phyloP scores from a whole-genome alignment of 2,888 invertebrate species.

The Calephelis perditalis region DNA sequence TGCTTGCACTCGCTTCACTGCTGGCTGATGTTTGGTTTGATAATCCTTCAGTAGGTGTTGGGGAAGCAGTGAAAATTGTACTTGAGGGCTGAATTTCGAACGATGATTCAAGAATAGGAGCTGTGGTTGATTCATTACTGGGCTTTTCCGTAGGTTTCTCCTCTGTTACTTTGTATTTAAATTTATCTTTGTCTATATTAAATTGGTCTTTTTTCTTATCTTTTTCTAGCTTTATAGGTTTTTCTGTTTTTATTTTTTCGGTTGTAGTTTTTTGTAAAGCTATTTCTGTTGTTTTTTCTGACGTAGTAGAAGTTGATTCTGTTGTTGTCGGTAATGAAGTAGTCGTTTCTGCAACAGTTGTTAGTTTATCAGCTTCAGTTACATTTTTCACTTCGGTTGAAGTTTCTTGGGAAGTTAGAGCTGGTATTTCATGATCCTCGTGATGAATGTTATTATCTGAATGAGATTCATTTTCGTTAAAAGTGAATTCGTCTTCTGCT shows the following conservation, averaged over 20 bases:
- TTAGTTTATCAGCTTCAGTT: slow-evolving; percentile 40
- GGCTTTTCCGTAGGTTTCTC: slow-evolving; percentile 39
- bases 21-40: slow-evolving; percentile 39
- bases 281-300: slow-evolving; percentile 37
- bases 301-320: slow-evolving; percentile 32
- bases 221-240: slow-evolving; percentile 45
- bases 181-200: slow-evolving; percentile 48
- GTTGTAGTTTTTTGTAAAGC: slow-evolving; percentile 37
- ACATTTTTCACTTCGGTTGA: slow-evolving; percentile 32
- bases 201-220: slow-evolving; percentile 59
- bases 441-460: slow-evolving; percentile 56
- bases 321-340: slow-evolving; percentile 32
- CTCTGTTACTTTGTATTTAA: slow-evolving; percentile 39
- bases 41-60: slow-evolving; percentile 62
- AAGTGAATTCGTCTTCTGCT: slow-evolving; percentile 41
- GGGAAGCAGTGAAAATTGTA: slow-evolving; percentile 34
- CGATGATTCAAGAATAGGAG: slow-evolving; percentile 54
- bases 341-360: slow-evolving; percentile 41
- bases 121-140: slow-evolving; percentile 44
- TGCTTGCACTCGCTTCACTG: slow-evolving; percentile 32
- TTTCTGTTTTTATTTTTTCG: slow-evolving; percentile 42
- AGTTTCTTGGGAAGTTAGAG: slow-evolving; percentile 37
- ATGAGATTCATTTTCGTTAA: slow-evolving; percentile 60
- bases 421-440: slow-evolving; percentile 36
- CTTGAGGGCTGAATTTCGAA: slow-evolving; percentile 14